Evolutionary conservation across 2,113 vertebrate genomes (phyloP).

Genomic region (Hippoglossus stenolepis): DNA sequence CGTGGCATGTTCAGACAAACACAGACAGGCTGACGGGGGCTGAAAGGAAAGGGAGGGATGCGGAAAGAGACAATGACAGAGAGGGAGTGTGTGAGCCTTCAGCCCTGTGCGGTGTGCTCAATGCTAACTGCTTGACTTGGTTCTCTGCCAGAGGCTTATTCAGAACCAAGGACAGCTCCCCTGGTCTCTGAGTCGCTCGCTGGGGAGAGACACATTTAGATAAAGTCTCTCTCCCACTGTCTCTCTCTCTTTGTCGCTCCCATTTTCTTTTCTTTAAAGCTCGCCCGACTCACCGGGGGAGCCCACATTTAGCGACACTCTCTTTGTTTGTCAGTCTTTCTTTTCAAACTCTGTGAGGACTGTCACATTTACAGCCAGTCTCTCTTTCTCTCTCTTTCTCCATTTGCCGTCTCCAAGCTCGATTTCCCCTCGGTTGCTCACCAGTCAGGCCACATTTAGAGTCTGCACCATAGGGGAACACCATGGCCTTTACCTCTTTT

Average conservation of each 20-base stretch:
- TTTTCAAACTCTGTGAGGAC: slow-evolving; percentile 65
- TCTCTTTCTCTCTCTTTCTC: slow-evolving; percentile 33
- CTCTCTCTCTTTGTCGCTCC: slow-evolving; percentile 34
- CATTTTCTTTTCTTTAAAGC: slow-evolving; percentile 54
- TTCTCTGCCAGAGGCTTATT: slow-evolving; percentile 70
- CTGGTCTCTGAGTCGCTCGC: slow-evolving; percentile 46
- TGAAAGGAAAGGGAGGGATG: slow-evolving; percentile 32
- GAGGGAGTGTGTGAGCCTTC: slow-evolving; percentile 41
- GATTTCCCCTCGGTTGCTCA: slow-evolving; percentile 56
- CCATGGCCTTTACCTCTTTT: slow-evolving; percentile 62
- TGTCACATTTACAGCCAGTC: slow-evolving; percentile 64
- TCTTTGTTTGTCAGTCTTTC: slow-evolving; percentile 58
- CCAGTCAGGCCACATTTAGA: slow-evolving; percentile 64
- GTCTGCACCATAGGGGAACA: slow-evolving; percentile 48
- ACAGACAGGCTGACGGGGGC: slow-evolving; percentile 13
- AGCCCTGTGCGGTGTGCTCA: slow-evolving; percentile 48
- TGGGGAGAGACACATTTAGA: slow-evolving; percentile 72
- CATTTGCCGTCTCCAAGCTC: slow-evolving; percentile 46
- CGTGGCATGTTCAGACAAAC: background rate
- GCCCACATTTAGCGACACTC: slow-evolving; percentile 67
- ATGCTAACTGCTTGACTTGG: slow-evolving; percentile 67
- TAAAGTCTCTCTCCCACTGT: slow-evolving; percentile 48
- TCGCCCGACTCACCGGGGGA: slow-evolving; percentile 62
- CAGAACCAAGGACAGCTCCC: slow-evolving; percentile 82
- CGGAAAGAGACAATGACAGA: slow-evolving; percentile 57